A percentile compares a stretch with the other conserved stretches of the same genome.
phyloP scores from a whole-genome alignment of 2,797 vertebrate genomes.

The Parauchenoglanis ngamensis region DNA sequence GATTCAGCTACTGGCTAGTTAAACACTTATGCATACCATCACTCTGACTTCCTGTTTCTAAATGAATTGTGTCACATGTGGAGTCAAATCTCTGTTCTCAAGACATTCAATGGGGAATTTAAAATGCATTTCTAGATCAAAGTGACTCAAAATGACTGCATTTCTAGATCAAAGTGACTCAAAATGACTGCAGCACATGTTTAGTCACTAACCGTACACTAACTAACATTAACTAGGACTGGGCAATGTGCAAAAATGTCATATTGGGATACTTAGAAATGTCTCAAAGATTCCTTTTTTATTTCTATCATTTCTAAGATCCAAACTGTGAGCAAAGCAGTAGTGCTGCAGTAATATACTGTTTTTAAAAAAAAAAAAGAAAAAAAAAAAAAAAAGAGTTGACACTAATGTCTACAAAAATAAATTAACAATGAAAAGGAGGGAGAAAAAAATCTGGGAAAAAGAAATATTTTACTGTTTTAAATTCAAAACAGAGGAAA shows the following conservation, averaged over 20 bases:
- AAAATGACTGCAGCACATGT: neutral
- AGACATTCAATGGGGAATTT: neutral
- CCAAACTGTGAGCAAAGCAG: neutral
- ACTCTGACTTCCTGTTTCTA: neutral
- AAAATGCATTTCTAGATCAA: neutral
- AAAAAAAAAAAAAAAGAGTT: neutral
- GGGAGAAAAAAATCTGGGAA: neutral
- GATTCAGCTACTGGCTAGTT: neutral
- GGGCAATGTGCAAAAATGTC: neutral
- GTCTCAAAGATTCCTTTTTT: neutral
- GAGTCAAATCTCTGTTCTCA: neutral
- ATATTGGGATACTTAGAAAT: neutral
- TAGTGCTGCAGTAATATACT: neutral
- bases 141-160: neutral
- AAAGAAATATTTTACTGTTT: neutral
- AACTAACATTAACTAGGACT: neutral
- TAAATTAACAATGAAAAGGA: neutral
- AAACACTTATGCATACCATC: neutral
- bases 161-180: neutral
- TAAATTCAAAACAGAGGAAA: neutral
- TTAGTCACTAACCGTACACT: neutral
- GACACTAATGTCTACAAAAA: neutral
- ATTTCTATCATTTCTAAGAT: too few species aligned
- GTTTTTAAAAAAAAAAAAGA: neutral
- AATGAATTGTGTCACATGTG: neutral